Evolutionary conservation across 2,888 invertebrate species (phyloP).

Genomic region (Beris chalybata): DNA sequence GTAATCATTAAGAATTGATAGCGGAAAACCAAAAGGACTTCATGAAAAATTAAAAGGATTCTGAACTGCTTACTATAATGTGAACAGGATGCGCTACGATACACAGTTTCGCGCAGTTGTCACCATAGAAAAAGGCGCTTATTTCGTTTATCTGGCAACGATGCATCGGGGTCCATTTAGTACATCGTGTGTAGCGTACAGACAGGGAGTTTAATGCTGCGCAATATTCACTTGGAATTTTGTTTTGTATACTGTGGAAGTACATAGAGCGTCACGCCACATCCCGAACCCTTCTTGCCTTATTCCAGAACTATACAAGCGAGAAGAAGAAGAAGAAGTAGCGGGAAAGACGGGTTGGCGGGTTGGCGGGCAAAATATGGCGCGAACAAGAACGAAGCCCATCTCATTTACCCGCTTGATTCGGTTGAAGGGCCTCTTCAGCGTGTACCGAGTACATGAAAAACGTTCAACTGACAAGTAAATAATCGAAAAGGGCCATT

Average conservation of each 20-base stretch:
- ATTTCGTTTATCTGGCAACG: no score
- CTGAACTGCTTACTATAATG: no score
- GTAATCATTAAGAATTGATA: no score
- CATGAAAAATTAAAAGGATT: no score
- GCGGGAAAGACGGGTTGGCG: constrained; percentile 17
- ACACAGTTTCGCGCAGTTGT: no score
- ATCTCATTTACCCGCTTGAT: constrained; percentile 27
- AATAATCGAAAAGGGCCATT: constrained; percentile 23
- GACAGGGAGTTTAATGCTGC: constrained; percentile 2
- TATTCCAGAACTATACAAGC: not conserved
- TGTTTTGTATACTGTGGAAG: not conserved
- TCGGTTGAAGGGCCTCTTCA: constrained; percentile 17
- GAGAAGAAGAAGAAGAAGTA: not conserved
- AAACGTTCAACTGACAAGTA: constrained; percentile 22
- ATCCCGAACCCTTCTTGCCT: not conserved
- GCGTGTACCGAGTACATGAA: constrained; percentile 16
- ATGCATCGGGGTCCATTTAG: no score
- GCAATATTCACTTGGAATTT: constrained; percentile 24
- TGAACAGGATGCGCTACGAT: no score
- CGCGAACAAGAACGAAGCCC: constrained; percentile 13
- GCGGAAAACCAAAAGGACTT: no score
- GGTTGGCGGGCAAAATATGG: constrained; percentile 30
- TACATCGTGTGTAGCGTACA: not conserved
- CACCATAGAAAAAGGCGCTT: no score
- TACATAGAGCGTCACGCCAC: constrained; percentile 10